Conservation (phyloP, 2,888 invertebrate species). For the Disparrhopalites patrizii region DNA sequence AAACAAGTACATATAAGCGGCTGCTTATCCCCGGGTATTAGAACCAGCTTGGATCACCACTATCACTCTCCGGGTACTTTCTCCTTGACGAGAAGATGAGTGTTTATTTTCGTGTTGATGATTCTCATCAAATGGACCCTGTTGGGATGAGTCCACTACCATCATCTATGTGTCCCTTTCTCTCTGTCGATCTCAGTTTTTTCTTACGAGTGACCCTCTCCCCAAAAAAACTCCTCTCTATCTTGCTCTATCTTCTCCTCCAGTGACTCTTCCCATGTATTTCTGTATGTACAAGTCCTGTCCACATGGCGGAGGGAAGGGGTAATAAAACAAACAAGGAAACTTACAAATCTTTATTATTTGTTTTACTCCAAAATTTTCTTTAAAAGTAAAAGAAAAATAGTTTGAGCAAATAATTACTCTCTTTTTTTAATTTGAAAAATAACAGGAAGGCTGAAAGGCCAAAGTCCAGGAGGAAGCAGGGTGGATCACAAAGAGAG, state of each 20-base stretch:
- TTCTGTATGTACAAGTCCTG: background rate
- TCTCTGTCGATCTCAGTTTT: background rate
- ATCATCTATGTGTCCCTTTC: background rate
- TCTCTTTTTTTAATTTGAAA: no score
- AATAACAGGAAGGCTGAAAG: no score
- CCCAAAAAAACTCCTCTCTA: background rate
- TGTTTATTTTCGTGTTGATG: constrained; percentile 23
- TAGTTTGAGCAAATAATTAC: no score
- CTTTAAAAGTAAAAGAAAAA: no score
- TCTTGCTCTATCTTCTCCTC: background rate
- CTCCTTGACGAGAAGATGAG: constrained; percentile 22
- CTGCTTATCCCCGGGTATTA: no score
- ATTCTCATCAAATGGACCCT: constrained; percentile 24
- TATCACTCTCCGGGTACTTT: no score
- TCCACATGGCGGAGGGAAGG: background rate
- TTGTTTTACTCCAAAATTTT: no score
- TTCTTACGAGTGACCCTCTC: background rate
- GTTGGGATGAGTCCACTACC: background rate
- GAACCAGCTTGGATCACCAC: no score
- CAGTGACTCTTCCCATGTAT: background rate
- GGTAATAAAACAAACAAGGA: background rate
- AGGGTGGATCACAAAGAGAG: no score
- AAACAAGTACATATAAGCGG: no score
- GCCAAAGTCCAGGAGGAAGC: no score
- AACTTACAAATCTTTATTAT: no score